These are phyloP conservation scores for Anas flavirostris DNA, from an alignment of 2,797 vertebrate species.

Conservation along the genomic window DNA sequence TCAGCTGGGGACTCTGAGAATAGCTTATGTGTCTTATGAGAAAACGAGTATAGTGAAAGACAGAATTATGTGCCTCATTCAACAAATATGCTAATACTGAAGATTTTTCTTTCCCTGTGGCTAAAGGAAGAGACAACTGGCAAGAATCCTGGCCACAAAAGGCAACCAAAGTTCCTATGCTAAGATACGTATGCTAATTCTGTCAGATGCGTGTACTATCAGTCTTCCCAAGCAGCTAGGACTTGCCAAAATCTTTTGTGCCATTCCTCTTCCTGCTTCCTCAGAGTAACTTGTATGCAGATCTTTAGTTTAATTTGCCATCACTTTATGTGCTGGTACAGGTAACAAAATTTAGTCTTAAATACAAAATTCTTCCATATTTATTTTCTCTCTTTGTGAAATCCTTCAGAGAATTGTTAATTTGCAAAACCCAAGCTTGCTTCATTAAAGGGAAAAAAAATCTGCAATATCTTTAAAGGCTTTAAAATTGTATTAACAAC, in stretches of 20 bases:
- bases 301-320: not conserved
- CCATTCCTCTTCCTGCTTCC: not conserved
- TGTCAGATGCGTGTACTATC: not conserved
- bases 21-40: constrained; percentile 34
- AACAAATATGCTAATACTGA: constrained; percentile 47
- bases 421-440: not conserved
- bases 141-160: not conserved
- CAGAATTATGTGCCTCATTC: constrained; percentile 45
- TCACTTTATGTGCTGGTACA: not conserved
- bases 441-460: not conserved
- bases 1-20: constrained; percentile 57
- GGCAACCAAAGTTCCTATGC: not conserved
- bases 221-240: not conserved
- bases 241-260: not conserved
- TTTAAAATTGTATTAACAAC: not conserved
- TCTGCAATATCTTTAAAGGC: not conserved
- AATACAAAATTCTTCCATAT: not conserved
- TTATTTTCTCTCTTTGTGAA: not conserved
- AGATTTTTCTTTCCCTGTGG: not conserved
- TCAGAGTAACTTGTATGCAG: not conserved
- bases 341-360: not conserved
- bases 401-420: not conserved
- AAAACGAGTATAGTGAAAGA: constrained; percentile 32
- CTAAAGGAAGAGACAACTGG: not conserved
- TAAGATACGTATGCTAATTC: not conserved